Percentiles rank a stretch among this genome's conserved stretches.
Evolutionary conservation across 2,797 vertebrate genomes (phyloP).

Genomic region (Nyctalus aviator): DNA sequence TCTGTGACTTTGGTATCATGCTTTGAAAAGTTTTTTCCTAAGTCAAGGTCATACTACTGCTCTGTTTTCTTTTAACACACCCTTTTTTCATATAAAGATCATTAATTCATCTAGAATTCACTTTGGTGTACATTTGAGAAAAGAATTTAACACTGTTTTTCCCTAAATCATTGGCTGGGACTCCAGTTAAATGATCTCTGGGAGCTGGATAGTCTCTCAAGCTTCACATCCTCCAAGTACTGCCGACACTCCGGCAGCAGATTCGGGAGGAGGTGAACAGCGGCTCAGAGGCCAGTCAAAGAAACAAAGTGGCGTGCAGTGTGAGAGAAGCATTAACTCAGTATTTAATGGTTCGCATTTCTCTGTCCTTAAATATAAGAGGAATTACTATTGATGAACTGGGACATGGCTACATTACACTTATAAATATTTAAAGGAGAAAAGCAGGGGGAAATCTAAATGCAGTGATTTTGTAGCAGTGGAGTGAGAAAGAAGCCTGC

Average conservation of each 20-base stretch:
- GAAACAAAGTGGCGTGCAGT: background rate
- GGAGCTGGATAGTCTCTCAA: background rate
- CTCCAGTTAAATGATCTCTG: background rate
- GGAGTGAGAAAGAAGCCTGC: slow-evolving; percentile 26
- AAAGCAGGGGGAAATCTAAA: background rate
- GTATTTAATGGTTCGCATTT: background rate
- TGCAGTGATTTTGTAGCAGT: slow-evolving; percentile 7
- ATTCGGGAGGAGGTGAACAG: background rate
- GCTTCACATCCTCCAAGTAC: rapidly evolving
- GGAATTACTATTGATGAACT: slow-evolving; percentile 38
- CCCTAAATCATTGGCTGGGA: background rate
- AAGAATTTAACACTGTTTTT: background rate
- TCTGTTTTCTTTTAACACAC: background rate
- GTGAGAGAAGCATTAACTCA: background rate
- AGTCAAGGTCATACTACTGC: background rate
- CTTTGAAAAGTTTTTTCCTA: background rate
- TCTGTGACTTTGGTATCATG: background rate
- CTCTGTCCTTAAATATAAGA: slow-evolving; percentile 46
- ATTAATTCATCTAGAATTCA: slow-evolving; percentile 31
- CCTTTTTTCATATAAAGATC: background rate
- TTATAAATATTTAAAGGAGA: slow-evolving; percentile 71
- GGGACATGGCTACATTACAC: background rate
- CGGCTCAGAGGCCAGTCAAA: background rate
- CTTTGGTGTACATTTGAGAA: slow-evolving; percentile 7
- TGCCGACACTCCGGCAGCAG: background rate